Evolutionary conservation across 2,888 invertebrate genomes (phyloP), one percentile per base, ranked within the genome.

Genomic region (Pilophorus perplexus): DNA sequence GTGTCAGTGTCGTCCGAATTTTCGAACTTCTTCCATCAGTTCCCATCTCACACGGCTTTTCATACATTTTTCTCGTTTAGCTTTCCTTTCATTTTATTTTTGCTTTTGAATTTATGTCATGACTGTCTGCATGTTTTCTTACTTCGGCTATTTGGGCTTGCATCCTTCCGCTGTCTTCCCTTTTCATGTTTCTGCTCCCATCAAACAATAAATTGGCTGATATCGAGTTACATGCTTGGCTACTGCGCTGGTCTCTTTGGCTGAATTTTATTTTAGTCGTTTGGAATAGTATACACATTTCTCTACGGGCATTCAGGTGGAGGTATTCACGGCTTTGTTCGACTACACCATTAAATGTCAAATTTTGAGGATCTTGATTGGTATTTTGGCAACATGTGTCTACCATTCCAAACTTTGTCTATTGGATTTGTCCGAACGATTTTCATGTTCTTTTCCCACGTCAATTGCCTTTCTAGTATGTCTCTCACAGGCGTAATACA

Each of bases 151-250:
- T 64, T 64, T 12, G 8, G 50, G 42, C 55, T 23, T 16, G 8
- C 18, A n/a, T n/a, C 6, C 14, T 59, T 42, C 3, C 37, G 1
- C 46, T 23, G 12, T 4, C 22, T 18, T 16, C 5, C 12, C 8
- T 8, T 22, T 23, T 16, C 42, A 8, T 42, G 46, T 14, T 25
- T 38, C 38, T 38, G 23, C 46, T 46, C 23, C 46, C 1, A 23
- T 46, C 46, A 23, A 46, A 70, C 68, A 70, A 70, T 70, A 68
- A 70, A 70, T 70, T 70, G 70, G 70, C 70, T 67, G 69, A 52
- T 67, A 65, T 70, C 64, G 46, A 62, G 40, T 65, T 66, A 46
- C 62, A 66, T 68, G 70, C 70, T 70, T 70, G 70, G 67, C 68
- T 70, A 66, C 70, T 70, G 70, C 70, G 70, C 70, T 70, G 68